Evolutionary conservation across 1,140 invertebrate species (phyloP), one percentile per base, ranked within the genome.

Genomic region (Drosophila subpulchrella): DNA sequence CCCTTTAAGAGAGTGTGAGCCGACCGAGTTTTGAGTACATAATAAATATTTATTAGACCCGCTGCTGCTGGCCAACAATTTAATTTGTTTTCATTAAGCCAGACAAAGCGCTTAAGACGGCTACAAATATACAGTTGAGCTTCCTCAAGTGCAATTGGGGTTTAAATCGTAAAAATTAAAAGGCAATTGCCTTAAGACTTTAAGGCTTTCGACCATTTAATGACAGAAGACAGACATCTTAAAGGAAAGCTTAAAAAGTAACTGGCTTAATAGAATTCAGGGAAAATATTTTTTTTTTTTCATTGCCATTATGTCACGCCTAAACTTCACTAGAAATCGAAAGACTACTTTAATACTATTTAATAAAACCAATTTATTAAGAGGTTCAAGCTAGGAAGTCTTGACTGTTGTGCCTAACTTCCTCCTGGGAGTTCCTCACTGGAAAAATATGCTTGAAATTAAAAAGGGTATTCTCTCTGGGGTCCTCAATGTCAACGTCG

Each of bases 81-180:
- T 77, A 86, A 86, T 86, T 86, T 88, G 83, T 88, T 89, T 89
- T 89, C 66, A 88, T 89, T 88, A 89, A 51, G 63, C 72, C 66
- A 60, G 76, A 74, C 84, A 83, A 83, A 89, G 71, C 80, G 67
- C 76, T 83, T 86, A 79, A 62, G 79, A 51, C 63, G 41, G 65
- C 53, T 54, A 51, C 46, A 77, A 89, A 83, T 61, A 54, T 58
- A 73, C 65, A 54, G 65, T 32, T 7, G 8, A 8, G 15, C 20
- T 6, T 44, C 12, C 42, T 32, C 41, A 24, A 66, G 17, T 17
- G 4, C 20, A n/a, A 20, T 56, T 24, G 5, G 47, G 1, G 0
- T 10, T 24, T 15, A n/a, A 20, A 5, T 56, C 5, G 32, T 39
- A 27, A 27, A 56, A 56, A 41, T 15, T 3, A 41, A 27, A 20